phyloP scores from a whole-genome alignment of 2,113 vertebrate species.

The Pelusios castaneus region DNA sequence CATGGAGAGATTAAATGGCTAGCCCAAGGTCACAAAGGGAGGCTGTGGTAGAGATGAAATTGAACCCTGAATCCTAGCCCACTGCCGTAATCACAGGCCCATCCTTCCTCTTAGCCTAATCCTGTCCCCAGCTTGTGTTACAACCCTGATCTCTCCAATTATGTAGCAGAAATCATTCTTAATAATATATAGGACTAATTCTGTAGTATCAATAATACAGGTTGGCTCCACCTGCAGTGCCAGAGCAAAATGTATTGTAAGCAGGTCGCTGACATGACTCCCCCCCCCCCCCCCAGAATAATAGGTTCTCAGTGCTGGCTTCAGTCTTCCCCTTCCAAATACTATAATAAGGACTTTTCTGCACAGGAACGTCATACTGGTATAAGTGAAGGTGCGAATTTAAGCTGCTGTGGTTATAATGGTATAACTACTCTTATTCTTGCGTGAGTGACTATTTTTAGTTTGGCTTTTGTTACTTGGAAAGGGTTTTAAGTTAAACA shows the following conservation, averaged over 20 bases:
- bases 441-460: neutral
- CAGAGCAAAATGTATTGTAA: neutral
- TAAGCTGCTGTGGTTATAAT: neutral
- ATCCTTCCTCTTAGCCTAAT: neutral
- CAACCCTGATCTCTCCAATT: neutral
- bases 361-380: neutral
- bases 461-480: neutral
- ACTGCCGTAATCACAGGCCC: neutral
- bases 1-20: neutral
- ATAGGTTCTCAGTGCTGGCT: neutral
- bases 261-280: neutral
- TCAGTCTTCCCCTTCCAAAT: neutral
- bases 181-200: neutral
- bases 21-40: neutral
- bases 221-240: neutral
- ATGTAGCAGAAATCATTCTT: neutral
- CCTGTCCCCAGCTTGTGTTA: neutral
- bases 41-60: neutral
- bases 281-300: no score
- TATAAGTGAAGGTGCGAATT: neutral
- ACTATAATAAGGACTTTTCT: neutral
- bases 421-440: neutral
- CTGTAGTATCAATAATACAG: neutral
- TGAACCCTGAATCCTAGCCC: neutral
- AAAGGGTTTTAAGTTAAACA: neutral